Conservation (phyloP, 2,113 vertebrate species). For the Danionella cerebrum region DNA sequence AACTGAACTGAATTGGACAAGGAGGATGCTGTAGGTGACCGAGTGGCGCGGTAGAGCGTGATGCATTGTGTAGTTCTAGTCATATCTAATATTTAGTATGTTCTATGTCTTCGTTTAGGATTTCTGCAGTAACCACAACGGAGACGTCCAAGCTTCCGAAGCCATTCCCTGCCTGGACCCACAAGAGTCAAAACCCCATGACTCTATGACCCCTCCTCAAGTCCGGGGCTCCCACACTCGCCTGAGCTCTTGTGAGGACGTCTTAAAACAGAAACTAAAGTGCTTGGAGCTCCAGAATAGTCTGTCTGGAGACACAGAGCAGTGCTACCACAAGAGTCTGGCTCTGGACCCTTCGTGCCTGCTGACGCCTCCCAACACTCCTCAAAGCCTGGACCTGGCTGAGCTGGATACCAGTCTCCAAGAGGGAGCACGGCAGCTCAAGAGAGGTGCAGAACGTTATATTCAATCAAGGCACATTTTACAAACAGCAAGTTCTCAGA, state of each 20-base stretch:
- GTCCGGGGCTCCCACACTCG: conserved; percentile 30
- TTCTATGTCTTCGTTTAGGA: no score
- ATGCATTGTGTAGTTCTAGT: no score
- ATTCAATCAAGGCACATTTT: no score
- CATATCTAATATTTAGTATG: no score
- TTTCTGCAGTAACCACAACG: background rate
- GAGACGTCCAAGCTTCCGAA: conserved; percentile 27
- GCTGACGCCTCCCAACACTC: conserved; percentile 69
- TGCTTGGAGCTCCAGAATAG: conserved; percentile 60
- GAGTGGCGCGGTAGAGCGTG: no score
- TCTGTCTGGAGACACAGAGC: conserved; percentile 49
- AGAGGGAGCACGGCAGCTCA: conserved; percentile 41
- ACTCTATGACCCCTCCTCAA: conserved; percentile 20
- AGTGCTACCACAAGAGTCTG: conserved; percentile 57
- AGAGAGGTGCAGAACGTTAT: no score
- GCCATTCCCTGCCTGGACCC: background rate
- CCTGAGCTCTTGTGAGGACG: conserved; percentile 58
- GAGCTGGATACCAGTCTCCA: conserved; percentile 53
- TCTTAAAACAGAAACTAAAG: conserved; percentile 64
- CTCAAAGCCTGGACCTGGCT: conserved; percentile 58
- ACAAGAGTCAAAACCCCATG: background rate
- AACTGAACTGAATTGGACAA: no score
- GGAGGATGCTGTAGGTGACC: no score
- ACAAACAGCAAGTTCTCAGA: no score
- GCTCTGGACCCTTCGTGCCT: conserved; percentile 70